phyloP scores from a whole-genome alignment of 2,113 vertebrate genomes.

The Erythrolamprus reginae region DNA sequence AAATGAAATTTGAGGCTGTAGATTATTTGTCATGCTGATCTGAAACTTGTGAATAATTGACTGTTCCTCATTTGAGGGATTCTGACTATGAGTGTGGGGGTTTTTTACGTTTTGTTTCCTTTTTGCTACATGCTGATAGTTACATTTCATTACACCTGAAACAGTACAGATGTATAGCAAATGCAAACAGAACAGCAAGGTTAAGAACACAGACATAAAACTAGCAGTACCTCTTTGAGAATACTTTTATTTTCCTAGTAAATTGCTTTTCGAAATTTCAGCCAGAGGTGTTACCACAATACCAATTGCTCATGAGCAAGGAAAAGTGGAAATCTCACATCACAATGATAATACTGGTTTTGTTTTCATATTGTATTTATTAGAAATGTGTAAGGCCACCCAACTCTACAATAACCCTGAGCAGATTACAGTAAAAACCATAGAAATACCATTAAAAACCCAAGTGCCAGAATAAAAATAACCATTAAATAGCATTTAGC shows the following conservation, averaged over 20 bases:
- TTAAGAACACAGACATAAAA: background rate
- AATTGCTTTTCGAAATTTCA: background rate
- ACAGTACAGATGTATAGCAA: no score
- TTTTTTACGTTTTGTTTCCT: no score
- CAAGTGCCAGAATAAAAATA: background rate
- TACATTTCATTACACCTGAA: no score
- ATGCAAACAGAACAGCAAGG: no score
- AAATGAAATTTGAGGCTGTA: no score
- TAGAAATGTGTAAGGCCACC: background rate
- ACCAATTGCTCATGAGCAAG: background rate
- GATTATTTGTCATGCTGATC: no score
- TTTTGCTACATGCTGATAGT: no score
- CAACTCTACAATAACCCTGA: background rate
- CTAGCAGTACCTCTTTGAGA: background rate
- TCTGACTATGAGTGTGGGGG: no score
- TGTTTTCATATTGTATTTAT: background rate
- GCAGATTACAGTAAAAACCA: background rate
- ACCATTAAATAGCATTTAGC: background rate
- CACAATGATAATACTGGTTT: conserved; percentile 8
- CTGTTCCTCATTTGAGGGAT: no score
- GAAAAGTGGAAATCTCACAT: background rate
- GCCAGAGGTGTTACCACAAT: background rate
- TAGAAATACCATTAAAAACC: background rate
- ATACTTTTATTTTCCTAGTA: conserved; percentile 5
- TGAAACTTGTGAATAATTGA: no score